Base-by-base conservation (phyloP, 2,888 invertebrate species). In the Aplocera efformata region DNA sequence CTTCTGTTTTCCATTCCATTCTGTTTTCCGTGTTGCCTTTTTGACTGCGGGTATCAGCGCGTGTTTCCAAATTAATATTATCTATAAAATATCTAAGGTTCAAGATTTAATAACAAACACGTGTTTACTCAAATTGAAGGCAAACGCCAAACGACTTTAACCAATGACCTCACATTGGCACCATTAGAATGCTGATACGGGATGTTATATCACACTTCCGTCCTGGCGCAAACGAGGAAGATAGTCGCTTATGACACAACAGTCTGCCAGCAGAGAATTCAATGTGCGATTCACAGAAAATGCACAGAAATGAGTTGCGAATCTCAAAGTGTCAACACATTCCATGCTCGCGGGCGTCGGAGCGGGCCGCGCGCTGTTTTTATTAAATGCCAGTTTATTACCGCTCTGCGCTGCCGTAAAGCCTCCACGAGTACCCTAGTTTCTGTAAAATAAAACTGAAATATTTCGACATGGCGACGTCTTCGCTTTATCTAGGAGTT, bases 171-270 rank as follows among this genome's bases (percentile, higher is more conserved):
- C 5, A 5, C 13, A 17, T 5, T 17, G 13, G 13, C 13, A 17
- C 2, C 13, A 17, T 17, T 17, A 17, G 13, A 17, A 17, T 17
- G 13, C 13, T 17, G n/a, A n/a, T n/a, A n/a, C n/a, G n/a, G n/a
- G n/a, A n/a, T n/a, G 5, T 17, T 72, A 66, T 75, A 79, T 79
- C 79, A 67, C 63, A 58, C 64, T 73, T 75, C 72, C 76, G 71
- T 72, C 72, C 63, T 65, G 67, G 66, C 60, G 70, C 64, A 74
- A 82, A 83, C 79, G 81, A 79, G 72, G 68, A 41, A 74, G 83
- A 84, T 84, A 83, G 72, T 76, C 67, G 67, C 67, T 81, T 82
- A 83, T 78, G 72, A 62, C 79, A 72, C 77, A 77, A 77, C 74
- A 75, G 71, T 67, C 63, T 77, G 81, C 76, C 79, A 79, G 71